Evolutionary conservation across 2,113 vertebrate species (phyloP).

Genomic region (Gallinago media): DNA sequence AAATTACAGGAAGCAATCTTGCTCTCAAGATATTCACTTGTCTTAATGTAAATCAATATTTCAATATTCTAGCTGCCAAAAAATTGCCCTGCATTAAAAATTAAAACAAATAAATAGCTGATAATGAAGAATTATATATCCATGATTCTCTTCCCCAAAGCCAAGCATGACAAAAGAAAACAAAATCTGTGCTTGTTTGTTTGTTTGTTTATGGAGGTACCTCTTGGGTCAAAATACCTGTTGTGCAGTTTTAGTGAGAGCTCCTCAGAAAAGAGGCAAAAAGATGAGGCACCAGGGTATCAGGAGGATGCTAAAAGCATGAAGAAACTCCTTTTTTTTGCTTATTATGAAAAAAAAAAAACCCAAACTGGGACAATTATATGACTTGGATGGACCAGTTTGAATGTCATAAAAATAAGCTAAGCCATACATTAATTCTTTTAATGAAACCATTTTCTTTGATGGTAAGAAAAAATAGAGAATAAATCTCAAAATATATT

Average conservation of each 20-base stretch:
- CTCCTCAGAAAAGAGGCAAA: background rate
- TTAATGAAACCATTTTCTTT: background rate
- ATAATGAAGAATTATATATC: background rate
- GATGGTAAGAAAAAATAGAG: background rate
- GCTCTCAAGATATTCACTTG: background rate
- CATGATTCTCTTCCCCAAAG: background rate
- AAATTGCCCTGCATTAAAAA: background rate
- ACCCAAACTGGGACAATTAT: background rate
- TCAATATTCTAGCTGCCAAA: background rate
- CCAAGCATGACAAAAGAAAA: background rate
- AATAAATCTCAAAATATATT: background rate
- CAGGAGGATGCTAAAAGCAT: background rate
- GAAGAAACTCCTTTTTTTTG: background rate
- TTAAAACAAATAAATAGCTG: background rate
- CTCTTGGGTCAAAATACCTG: background rate
- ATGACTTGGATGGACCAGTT: background rate
- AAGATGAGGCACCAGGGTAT: background rate
- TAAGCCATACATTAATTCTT: background rate
- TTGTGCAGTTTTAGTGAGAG: background rate
- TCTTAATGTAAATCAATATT: background rate
- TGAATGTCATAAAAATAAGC: background rate
- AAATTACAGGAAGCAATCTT: background rate
- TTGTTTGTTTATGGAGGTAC: background rate
- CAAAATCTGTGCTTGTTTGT: background rate
- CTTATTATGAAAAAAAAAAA: background rate